Conservation (phyloP, 2,797 vertebrate species). For the Sparus aurata region DNA sequence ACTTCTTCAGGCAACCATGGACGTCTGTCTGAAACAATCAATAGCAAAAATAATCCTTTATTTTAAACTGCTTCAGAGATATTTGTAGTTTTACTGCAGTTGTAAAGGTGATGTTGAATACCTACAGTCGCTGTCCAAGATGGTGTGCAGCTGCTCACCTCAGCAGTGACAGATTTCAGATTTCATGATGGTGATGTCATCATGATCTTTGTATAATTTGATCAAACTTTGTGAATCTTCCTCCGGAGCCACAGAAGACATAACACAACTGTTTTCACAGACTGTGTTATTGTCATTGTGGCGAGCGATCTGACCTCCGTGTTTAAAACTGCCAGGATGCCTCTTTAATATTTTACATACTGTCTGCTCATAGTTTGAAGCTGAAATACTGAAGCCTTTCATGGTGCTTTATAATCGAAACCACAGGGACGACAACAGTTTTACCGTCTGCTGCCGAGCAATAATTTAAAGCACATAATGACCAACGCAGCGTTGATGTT, state of each 20-base stretch:
- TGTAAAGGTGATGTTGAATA: too few relatives aligned
- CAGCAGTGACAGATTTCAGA: too few relatives aligned
- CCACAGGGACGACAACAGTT: not conserved
- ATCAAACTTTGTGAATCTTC: not conserved
- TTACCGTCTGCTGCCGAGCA: not conserved
- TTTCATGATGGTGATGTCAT: not conserved
- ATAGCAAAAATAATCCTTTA: too few relatives aligned
- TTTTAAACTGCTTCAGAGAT: too few relatives aligned
- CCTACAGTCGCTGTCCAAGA: too few relatives aligned
- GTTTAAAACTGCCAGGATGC: not conserved
- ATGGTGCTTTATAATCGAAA: not conserved
- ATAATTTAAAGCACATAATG: not conserved
- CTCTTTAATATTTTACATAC: not conserved
- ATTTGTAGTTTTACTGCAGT: too few relatives aligned
- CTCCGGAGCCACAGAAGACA: not conserved
- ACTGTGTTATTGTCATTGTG: not conserved
- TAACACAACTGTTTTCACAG: not conserved
- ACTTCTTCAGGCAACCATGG: too few relatives aligned
- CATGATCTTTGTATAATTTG: not conserved
- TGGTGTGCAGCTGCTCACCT: too few relatives aligned
- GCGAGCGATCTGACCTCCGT: not conserved
- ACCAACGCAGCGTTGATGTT: not conserved
- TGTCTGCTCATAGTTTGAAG: not conserved
- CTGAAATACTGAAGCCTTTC: not conserved
- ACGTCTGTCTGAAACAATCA: too few relatives aligned